These are phyloP conservation scores for Drosophila rubida DNA, from an alignment of 2,888 invertebrate species.

Conservation along the genomic window DNA sequence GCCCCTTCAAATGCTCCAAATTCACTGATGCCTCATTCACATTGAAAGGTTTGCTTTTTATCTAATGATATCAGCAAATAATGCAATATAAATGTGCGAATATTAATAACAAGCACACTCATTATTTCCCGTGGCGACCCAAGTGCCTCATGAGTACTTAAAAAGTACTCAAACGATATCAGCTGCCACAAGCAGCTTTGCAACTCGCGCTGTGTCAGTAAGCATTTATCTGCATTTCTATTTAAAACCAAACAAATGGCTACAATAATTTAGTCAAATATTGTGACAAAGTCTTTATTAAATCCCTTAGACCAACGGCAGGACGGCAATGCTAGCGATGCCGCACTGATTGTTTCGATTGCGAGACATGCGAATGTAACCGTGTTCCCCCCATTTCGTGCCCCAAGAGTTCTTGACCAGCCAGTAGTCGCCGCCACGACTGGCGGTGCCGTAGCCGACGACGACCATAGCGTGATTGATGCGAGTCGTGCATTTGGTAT, in stretches of 20 bases:
- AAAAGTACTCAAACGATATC: constrained; percentile 1
- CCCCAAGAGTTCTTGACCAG: constrained; percentile 90
- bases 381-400: constrained; percentile 90
- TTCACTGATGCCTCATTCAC: background rate
- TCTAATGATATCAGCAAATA: background rate
- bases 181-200: constrained; percentile 3
- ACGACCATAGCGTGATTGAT: constrained; percentile 89
- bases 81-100: background rate
- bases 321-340: constrained; percentile 91
- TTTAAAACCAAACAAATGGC: background rate
- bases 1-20: background rate
- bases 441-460: constrained; percentile 82
- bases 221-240: background rate
- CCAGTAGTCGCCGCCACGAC: constrained; percentile 87
- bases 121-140: background rate
- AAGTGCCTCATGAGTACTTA: constrained; percentile 26
- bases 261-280: background rate
- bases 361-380: constrained; percentile 94
- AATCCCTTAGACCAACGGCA: constrained; percentile 90
- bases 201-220: background rate
- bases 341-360: constrained; percentile 94
- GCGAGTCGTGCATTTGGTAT: constrained; percentile 89
- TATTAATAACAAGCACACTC: background rate
- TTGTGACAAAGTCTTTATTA: background rate
- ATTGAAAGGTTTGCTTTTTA: background rate